Evolutionary conservation across 1,140 invertebrate species (phyloP), one percentile per base, ranked within the genome.

Genomic region (Homalodisca vitripennis): DNA sequence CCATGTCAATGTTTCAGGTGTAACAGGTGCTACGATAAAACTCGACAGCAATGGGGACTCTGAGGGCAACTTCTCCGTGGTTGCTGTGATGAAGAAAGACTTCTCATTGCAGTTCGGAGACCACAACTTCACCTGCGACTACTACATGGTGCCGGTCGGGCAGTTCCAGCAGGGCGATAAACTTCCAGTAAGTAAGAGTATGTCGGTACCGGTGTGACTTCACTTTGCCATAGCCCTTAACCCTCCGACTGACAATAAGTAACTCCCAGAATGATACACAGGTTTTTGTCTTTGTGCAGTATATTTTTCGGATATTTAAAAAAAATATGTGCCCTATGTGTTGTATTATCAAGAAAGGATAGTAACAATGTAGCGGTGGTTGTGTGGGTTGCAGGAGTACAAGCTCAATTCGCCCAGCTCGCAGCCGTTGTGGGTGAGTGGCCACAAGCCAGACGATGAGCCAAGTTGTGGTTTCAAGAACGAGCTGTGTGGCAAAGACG

Each of bases 11-110:
- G n/a, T 41, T 41, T 6, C 73, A 98, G 95, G 95, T 87, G 89
- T 98, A 47, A 93, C 94, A 41, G 97, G 96, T 6, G 90, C 93
- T 73, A 89, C 87, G 34, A 96, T 97, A 66, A 90, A 92, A 73
- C 86, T 98, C 60, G 95, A 98, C 80, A 84, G 90, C 72, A 89
- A 93, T 75, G 97, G 96, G 20, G 95, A 98, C 77, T 97, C 96
- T 0, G 94, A 98, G 79, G 97, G 97, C 1, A 98, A 98, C 78
- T 99, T 97, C 80, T 97, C 96, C 0, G 90, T 98, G 32, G 81
- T 98, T 24, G 92, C 94, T 0, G 85, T 89, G 74, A 89, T 90
- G 75, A 79, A 83, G 48, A 73, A 77, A 41, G 77, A 66, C 30
- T 29, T 26, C 48, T 41, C 27, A 64, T 66, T 69, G 20, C 31